Percentiles rank a stretch among this genome's conserved stretches.
These are phyloP conservation scores for Lontra canadensis DNA, from an alignment of 2,113 vertebrate species.

Conservation along the genomic window DNA sequence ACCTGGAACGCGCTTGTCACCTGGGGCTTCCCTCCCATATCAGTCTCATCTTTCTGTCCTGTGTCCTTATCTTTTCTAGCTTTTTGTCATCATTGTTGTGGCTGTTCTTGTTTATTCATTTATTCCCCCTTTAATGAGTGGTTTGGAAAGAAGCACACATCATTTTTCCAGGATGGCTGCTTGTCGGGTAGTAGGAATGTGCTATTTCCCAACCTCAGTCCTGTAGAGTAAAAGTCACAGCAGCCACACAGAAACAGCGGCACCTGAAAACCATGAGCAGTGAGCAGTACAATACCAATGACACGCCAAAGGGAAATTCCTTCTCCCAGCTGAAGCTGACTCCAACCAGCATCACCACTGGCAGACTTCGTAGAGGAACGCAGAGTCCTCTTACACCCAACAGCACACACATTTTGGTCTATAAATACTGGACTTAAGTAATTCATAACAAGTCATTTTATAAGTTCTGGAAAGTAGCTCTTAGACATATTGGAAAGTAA, in stretches of 20 bases:
- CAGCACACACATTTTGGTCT: not conserved
- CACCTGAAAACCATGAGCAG: not conserved
- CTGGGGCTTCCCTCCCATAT: not conserved
- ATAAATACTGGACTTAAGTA: constrained; percentile 12
- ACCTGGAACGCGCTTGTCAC: not conserved
- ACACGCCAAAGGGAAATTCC: not conserved
- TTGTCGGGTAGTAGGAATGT: not conserved
- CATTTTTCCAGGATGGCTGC: not conserved
- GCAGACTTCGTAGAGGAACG: not conserved
- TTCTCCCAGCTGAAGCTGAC: not conserved
- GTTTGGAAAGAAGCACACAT: not conserved
- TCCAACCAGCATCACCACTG: not conserved
- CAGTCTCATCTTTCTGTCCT: not conserved
- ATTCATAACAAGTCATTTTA: not conserved
- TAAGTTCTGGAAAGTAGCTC: not conserved
- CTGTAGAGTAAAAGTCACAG: not conserved
- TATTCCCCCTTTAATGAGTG: not conserved
- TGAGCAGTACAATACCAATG: not conserved
- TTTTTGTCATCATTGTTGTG: not conserved
- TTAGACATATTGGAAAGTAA: not conserved
- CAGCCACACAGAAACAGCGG: not conserved
- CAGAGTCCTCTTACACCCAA: not conserved
- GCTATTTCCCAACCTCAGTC: not conserved
- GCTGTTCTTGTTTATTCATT: not conserved
- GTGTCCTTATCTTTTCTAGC: not conserved